Evolutionary conservation across 1,140 invertebrate genomes (phyloP), one percentile per base, ranked within the genome.

Genomic region (Aphidius gifuensis): DNA sequence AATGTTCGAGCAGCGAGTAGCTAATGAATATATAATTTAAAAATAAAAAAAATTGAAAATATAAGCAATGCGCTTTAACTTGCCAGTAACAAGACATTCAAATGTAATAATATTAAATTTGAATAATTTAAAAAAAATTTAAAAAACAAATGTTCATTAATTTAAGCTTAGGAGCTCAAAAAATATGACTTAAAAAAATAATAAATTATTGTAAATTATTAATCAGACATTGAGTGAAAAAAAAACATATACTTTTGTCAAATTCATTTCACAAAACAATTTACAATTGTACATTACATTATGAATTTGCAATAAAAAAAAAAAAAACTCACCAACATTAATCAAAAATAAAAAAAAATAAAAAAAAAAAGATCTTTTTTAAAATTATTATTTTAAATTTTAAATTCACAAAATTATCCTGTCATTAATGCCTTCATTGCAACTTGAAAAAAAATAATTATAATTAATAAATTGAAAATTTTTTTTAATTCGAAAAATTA

Each of bases 241-340:
- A 7, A 6, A 55, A 39, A 32, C 23, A 32, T 3, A 32, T 32
- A 32, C 23, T 32, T 32, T 66, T 71, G 68, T 70, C 69, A 65
- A 71, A 62, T 71, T 70, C 66, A 68, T 71, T 72, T 70, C 62
- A 68, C 69, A 64, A 71, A 71, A 59, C 68, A 68, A 59, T 66
- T 71, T 64, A 71, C 21, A 6, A 9, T 21, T 49, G 48, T 49
- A 32, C 23, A 32, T 32, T 32, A 32, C 23, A 32, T 32, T 32
- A 32, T 32, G 23, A 32, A 32, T 32, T 32, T 32, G 23, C 23
- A 32, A 32, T 32, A 32, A 32, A 4, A 32, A 32, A 32, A 32
- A 32, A 9, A 66, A 64, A 69, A 64, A 69, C 69, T 64, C 58
- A 64, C 70, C 67, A 64, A 65, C 54, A 67, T 62, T 62, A 43